Evolutionary conservation across 2,797 vertebrate species (phyloP), one percentile per base, ranked within the genome.

Genomic region (Lemur catta): DNA sequence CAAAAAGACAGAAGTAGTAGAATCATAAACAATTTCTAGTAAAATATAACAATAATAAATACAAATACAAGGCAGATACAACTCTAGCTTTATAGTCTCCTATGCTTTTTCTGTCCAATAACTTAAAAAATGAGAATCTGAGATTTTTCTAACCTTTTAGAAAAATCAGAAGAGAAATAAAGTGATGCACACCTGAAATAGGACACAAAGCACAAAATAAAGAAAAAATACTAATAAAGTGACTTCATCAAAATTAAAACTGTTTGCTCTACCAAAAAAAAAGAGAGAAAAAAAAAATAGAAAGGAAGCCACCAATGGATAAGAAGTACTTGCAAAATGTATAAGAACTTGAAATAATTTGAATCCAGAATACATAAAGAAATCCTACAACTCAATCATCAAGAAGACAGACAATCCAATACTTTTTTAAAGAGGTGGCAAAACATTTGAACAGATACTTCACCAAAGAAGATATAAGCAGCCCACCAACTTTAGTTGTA

Each of bases 141-240:
- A 79, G 41, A 89, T 43, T 76, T 59, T 65, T 87, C 57, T 74
- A 81, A 69, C 7, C 76, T 92, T 93, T 93, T 65, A 93, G 59
- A 88, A 89, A 93, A 96, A 95, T 55, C 65, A 91, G 55, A 74
- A 38, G 30, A 88, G n/a, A 92, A 96, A 95, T 57, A 13, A 95
- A 89, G 52, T 76, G n/a, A 93, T 69, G 7, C 9, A 91, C 20
- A 76, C 84, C 52, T 93, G 43, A 90, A 72, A 35, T 0, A 76
- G 6, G 26, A 87, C 52, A 88, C 81, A 80, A 9, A 86, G 35
- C 8, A 74, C 48, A 65, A 78, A 96, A 63, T 65, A 50, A 90
- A 89, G 12, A 38, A 86, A 91, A 89, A 93, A 84, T 20, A 24
- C 6, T 84, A 26, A 52, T 63, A 76, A 69, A 52, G 78, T 22